Evolutionary conservation across 2,113 vertebrate genomes (phyloP).

Genomic region (Ammodytes dubius): DNA sequence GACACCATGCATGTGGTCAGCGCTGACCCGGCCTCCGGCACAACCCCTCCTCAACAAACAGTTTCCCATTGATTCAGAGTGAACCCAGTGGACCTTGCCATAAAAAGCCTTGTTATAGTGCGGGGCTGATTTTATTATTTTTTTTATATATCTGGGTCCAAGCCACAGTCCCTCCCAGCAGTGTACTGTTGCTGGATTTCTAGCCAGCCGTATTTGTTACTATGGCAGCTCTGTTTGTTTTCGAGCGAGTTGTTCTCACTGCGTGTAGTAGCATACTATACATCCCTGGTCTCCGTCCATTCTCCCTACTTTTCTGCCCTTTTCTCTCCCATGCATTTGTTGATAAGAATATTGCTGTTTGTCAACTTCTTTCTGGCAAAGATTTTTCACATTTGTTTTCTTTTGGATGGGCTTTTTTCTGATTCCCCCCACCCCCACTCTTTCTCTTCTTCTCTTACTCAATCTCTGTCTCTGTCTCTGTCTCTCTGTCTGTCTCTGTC

Average conservation of each 20-base stretch:
- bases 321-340: conserved; percentile 65
- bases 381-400: conserved; percentile 65
- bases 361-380: conserved; percentile 59
- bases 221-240: conserved; percentile 79
- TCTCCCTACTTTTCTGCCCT: conserved; percentile 53
- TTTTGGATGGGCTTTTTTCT: conserved; percentile 31
- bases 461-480: conserved; percentile 67
- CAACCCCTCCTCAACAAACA: conserved; percentile 59
- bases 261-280: conserved; percentile 43
- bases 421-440: conserved; percentile 27
- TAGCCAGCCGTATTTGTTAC: conserved; percentile 75
- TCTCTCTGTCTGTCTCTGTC: conserved; percentile 72
- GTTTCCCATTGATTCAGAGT: conserved; percentile 52
- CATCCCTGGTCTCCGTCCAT: conserved; percentile 46
- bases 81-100: conserved; percentile 61
- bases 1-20: conserved; percentile 65
- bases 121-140: conserved; percentile 39
- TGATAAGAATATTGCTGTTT: conserved; percentile 64
- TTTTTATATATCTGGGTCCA: conserved; percentile 28
- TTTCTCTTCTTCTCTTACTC: conserved; percentile 64
- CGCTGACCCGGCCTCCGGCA: conserved; percentile 44
- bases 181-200: conserved; percentile 67
- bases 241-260: conserved; percentile 53
- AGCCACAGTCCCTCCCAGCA: conserved; percentile 63
- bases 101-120: conserved; percentile 70